Evolutionary conservation across 2,113 vertebrate genomes (phyloP), one percentile per base, ranked within the genome.

Genomic region (Loxodonta africana): DNA sequence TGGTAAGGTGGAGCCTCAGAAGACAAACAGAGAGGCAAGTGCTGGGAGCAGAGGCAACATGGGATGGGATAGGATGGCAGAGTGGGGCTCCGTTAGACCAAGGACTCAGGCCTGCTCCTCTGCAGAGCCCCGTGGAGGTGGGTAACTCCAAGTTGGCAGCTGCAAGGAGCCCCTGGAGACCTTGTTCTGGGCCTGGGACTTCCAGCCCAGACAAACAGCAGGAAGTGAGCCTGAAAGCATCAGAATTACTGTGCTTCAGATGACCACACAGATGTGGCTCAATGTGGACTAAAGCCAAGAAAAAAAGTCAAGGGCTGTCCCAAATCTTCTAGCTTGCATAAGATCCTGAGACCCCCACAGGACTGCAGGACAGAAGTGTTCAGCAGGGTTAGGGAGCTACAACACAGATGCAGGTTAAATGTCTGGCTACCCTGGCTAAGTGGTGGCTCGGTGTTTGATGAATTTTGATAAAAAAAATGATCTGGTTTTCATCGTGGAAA

Each of bases 71-170:
- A 21, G 23, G 11, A 28, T 10, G 11, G 28, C 25, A 17, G 25
- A 7, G 14, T 37, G 2, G 12, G 28, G 10, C 18, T 77, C 73
- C 1, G 9, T 41, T 8, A 76, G 63, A n/a, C 7, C 1, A 28
- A 92, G 33, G 20, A 69, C 28, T 76, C 65, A 11, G 8, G 26
- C 6, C 6, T 21, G 3, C 8, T 41, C 12, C 26, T 63, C 48
- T 51, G 10, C 4, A 37, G 67, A 78, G 20, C n/a, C 37, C 46
- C 5, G 0, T 3, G 2, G 5, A 0, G 20, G 9, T 6, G 6
- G 28, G 57, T 46, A 84, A 20, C 8, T 20, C 76, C 37, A 62
- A 33, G 53, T 2, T 18, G 44, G 14, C 18, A 26, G 6, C 57
- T 53, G 0, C 14, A 18, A 41, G n/a, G 33, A 46, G 1, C 2